Base-by-base conservation (phyloP, 2,888 invertebrate species). In the Leptinotarsa peninsularis region DNA sequence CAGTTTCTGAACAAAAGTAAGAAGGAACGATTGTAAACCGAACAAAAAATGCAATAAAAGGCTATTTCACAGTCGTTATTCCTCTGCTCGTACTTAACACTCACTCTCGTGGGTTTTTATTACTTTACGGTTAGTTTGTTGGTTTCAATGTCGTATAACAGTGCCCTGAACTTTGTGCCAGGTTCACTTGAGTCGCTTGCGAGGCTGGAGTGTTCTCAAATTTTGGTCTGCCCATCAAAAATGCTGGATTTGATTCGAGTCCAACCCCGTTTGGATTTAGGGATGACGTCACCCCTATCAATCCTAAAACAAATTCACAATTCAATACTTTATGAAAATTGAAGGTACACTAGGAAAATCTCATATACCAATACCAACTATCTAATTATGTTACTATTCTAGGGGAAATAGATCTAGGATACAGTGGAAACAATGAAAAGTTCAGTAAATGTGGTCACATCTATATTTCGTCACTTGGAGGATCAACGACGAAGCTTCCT, bases 221-320 rank as follows among this genome's bases (percentile, higher is more conserved):
- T 89, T 91, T 91, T 71, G 89, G 88, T 81, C 86, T 86, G 80
- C 87, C 86, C 81, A 87, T 86, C 68, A 91, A 91, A 70, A 92
- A 87, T 60, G 92, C 91, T 73, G 92, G 91, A 84, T 92, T 92
- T 87, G 92, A 90, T 82, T 92, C 92, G 77, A 92, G 89, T 79
- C 90, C 89, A 79, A 90, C 89, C 75, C 93, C 93, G 87, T 92
- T 93, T 73, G 93, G 93, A 80, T 92, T 91, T 78, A 93, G 89
- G 78, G 92, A 91, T 78, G 93, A 91, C 75, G 93, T 90, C 82
- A 93, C 88, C 84, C 93, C 93, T 80, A 84, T 78, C 82, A 85
- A 78, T 78, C 84, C 84, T 84, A 79, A 33, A 80, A 76, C 68
- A 68, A 43, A 43, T 43, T 43, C 10, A 43, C 43, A 43, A 43